phyloP scores from a whole-genome alignment of 2,888 invertebrate species.

The Cataglyphis altisquamis region DNA sequence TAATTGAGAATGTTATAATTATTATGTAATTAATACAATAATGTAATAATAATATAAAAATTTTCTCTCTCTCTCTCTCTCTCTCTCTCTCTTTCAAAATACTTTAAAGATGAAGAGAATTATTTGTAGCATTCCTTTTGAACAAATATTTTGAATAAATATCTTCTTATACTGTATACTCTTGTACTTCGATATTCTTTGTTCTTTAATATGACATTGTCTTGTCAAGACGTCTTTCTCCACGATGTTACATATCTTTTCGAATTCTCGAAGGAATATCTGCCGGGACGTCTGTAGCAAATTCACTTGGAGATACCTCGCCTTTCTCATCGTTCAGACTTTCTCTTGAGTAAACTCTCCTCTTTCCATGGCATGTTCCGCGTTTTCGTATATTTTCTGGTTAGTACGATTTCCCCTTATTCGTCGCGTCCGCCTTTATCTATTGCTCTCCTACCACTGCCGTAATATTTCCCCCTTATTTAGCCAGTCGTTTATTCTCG shows the following conservation, averaged over 20 bases:
- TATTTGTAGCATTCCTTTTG: neutral
- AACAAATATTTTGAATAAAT: constrained; percentile 23
- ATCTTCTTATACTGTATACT: neutral
- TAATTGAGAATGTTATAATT: neutral
- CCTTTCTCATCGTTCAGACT: constrained; percentile 18
- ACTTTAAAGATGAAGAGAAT: neutral
- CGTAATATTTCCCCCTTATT: constrained; percentile 55
- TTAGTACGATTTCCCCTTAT: constrained; percentile 51
- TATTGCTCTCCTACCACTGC: constrained; percentile 33
- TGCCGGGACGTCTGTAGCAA: constrained; percentile 32
- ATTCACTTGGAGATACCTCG: constrained; percentile 33
- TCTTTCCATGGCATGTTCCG: constrained; percentile 12
- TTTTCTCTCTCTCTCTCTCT: too few relatives aligned
- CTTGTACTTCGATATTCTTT: neutral
- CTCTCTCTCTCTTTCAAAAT: neutral
- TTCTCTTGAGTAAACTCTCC: constrained; percentile 34
- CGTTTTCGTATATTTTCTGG: constrained; percentile 51
- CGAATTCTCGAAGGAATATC: constrained; percentile 43
- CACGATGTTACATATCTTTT: constrained; percentile 42
- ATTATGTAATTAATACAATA: constrained; percentile 6
- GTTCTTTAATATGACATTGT: constrained; percentile 18
- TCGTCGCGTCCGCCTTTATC: constrained; percentile 52
- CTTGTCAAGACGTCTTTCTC: constrained; percentile 14
- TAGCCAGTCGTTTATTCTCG: constrained; percentile 53
- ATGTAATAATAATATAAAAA: constrained; percentile 4